Conservation (phyloP, 2,797 vertebrate species). For the Hafferia zeledoni region DNA sequence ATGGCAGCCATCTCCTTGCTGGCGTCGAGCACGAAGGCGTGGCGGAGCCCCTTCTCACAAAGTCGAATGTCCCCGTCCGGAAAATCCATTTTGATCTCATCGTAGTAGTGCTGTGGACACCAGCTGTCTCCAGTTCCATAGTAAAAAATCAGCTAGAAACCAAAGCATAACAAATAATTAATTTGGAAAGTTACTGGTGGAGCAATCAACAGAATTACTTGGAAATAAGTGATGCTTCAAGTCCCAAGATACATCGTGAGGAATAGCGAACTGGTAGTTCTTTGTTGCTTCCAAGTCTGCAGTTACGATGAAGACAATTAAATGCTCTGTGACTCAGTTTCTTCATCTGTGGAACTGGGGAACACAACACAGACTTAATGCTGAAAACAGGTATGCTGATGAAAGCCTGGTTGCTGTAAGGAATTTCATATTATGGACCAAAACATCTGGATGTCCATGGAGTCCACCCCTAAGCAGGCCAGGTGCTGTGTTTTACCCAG, state of each 20-base stretch:
- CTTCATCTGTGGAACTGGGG: background rate
- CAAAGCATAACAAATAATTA: background rate
- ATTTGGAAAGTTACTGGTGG: background rate
- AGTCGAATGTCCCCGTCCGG: conserved; percentile 88
- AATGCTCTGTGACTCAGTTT: background rate
- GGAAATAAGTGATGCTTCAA: background rate
- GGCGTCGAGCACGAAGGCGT: conserved; percentile 86
- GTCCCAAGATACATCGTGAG: background rate
- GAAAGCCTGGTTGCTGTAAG: background rate
- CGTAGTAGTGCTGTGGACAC: conserved; percentile 89
- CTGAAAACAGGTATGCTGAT: background rate
- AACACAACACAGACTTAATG: background rate
- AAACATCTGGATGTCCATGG: background rate
- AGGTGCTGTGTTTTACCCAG: background rate
- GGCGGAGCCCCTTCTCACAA: conserved; percentile 86
- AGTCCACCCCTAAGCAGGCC: background rate
- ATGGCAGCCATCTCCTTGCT: conserved; percentile 85
- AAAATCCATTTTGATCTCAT: conserved; percentile 90
- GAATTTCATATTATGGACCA: background rate
- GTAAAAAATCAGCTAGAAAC: conserved; percentile 91
- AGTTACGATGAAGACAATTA: background rate
- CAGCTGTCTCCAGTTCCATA: conserved; percentile 88
- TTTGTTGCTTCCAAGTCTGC: background rate
- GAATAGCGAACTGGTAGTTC: background rate
- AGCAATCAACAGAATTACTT: background rate